Base-by-base conservation (phyloP, 2,888 invertebrate species). In the Yponomeuta malinellus region DNA sequence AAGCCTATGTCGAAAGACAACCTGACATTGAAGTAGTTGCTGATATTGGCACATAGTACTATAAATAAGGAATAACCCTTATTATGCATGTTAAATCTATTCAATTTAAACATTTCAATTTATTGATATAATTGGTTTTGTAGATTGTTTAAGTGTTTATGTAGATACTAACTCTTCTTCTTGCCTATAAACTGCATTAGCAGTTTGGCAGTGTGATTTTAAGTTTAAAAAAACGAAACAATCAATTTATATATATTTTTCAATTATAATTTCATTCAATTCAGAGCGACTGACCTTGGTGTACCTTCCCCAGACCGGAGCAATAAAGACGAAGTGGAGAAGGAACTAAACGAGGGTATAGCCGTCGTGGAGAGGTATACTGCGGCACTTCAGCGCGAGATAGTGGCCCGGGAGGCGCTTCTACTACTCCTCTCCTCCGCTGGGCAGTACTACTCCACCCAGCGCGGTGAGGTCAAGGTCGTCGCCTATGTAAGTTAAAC, bases 401-500 rank as follows among this genome's bases (percentile, higher is more conserved):
- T 98, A 43, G 95, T 95, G 72, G 96, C 97, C 68, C 93, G 98
- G 74, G 95, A 94, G 75, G 93, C 95, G 2, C 92, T 99, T 69
- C 90, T 98, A 71, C 95, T 96, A 6, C 87, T 96, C 59, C 87
- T 98, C 69, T 95, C 96, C 71, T 95, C 96, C 67, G 97, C 97
- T 5, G 96, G 96, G 78, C 94, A 95, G 73, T 98, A 97, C 87
- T 97, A 98, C 83, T 96, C 97, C 64, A 96, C 96, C 29, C 98
- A 99, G 84, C 94, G 96, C 73, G 96, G 97, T 8, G 99, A 99
- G 92, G 98, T 98, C 15, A 98, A 98, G 93, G 96, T 98, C 74
- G 98, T 99, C 43, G 97, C 97, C 72, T 98, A 97, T 93, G 98
- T 98, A 89, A 95, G 96, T 94, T 4, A 37, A 23, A 23, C 23